A percentile compares a stretch with the other conserved stretches of the same genome.
These are phyloP conservation scores for Cydia amplana DNA, from an alignment of 1,140 invertebrate species.

Conservation along the genomic window DNA sequence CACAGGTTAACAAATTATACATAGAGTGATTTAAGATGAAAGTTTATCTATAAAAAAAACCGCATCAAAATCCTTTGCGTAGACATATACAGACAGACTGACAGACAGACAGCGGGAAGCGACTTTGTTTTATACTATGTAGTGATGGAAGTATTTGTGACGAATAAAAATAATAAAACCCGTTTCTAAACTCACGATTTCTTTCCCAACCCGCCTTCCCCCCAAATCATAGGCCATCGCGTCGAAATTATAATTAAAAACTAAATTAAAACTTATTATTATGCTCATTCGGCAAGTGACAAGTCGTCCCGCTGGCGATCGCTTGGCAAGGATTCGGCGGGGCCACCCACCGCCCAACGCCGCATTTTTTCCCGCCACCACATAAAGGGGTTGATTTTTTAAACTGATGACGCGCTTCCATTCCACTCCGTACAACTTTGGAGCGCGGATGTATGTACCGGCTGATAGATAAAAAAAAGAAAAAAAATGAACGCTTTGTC, in stretches of 20 bases:
- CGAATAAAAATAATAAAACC: background rate
- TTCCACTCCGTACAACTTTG: slow-evolving; percentile 78
- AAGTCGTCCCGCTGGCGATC: slow-evolving; percentile 71
- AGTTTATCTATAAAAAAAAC: no score
- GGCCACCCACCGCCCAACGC: slow-evolving; percentile 51
- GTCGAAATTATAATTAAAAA: slow-evolving; percentile 50
- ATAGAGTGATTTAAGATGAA: no score
- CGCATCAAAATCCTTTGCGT: no score
- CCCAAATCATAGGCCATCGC: background rate
- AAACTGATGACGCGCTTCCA: slow-evolving; percentile 81
- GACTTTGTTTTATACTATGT: no score
- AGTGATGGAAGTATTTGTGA: no score
- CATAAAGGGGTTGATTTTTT: slow-evolving; percentile 80
- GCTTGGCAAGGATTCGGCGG: slow-evolving; percentile 75
- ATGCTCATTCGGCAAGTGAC: slow-evolving; percentile 78
- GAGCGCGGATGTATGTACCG: slow-evolving; percentile 72
- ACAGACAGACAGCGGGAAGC: no score
- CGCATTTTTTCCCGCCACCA: slow-evolving; percentile 74
- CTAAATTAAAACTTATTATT: slow-evolving; percentile 76
- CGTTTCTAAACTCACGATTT: background rate
- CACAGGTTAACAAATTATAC: no score
- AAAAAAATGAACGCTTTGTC: slow-evolving; percentile 68
- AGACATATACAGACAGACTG: no score
- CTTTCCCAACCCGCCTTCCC: background rate
- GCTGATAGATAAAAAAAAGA: slow-evolving; percentile 72